A percentile compares a stretch with the other conserved stretches of the same genome.
Conservation (phyloP, 2,113 vertebrate species). For the Gallinago undulata region DNA sequence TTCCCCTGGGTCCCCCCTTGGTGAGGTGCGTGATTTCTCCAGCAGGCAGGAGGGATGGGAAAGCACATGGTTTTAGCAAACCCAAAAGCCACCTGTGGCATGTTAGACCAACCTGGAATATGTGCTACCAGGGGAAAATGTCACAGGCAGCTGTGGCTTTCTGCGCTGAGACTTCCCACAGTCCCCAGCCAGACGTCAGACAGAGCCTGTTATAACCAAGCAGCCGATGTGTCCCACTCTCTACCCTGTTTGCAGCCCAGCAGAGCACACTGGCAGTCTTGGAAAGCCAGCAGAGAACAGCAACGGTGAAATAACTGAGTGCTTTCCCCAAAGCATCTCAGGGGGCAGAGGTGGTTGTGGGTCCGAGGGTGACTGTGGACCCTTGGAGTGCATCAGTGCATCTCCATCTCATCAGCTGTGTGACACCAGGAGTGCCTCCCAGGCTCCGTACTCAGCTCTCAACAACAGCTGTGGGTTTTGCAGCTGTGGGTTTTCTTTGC, state of each 20-base stretch:
- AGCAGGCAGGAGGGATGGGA: neutral
- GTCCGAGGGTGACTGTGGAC: neutral
- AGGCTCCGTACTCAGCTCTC: neutral
- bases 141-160: neutral
- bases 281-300: neutral
- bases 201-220: neutral
- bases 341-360: neutral
- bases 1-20: neutral
- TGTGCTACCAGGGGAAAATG: neutral
- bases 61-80: rapidly evolving
- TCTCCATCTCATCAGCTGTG: neutral
- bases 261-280: rapidly evolving
- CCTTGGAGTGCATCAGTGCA: neutral
- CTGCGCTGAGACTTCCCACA: neutral
- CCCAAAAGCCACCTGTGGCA: neutral
- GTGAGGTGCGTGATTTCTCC: neutral
- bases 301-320: neutral
- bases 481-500: neutral
- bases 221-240: rapidly evolving
- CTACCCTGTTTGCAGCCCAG: neutral
- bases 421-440: neutral
- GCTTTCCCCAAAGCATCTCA: neutral
- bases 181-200: rapidly evolving
- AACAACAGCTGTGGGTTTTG: neutral
- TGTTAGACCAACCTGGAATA: neutral